Base-by-base conservation (phyloP, 2,797 vertebrate species). In the Sarcophilus harrisii region DNA sequence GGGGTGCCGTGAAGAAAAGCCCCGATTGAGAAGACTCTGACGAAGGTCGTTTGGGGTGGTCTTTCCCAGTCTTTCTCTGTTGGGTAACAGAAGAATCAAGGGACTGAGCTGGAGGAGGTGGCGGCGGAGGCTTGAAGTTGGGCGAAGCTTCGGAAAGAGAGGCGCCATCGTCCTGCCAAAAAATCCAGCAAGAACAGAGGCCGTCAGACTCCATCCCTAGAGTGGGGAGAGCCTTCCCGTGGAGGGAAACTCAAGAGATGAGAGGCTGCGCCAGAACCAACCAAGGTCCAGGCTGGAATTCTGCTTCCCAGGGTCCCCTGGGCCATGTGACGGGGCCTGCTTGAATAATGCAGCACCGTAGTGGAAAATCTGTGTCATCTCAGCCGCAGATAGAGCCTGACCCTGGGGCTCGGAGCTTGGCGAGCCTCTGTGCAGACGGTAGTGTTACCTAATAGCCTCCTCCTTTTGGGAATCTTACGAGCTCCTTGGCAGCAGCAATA, bases 81-180 rank as follows among this genome's bases (percentile, higher is more conserved):
- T 99, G 99, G 94, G 98, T 95, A 0, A 57, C 8, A 0, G 95
- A 93, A 13, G 91, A 60, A 57, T 97, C 97, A 1, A 95, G 96
- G 96, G 97, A 96, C 90, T 93, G 97, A 30, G 91, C 66, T 13
- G 96, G 96, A 10, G 99, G 98, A 0, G 99, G 98, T 96, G 99
- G 99, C 90, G 98, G 98, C 0, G 99, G 99, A 90, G 99, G 99
- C 97, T 99, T 99, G 98, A 99, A 99, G 98, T 99, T 97, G 4
- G 99, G 99, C 57, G 99, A 99, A 49, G 99, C 98, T n/a, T 99
- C 99, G 0, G 99, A 98, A 96, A 98, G 97, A 95, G 99, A 97
- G 21, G 98, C 99, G 96, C 99, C 98, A 0, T 99, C 99, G 91
- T 99, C 99, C 99, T 99, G 99, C 97, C 98, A 98, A 98, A 98